These are phyloP conservation scores for Drosophila bipectinata DNA, from an alignment of 1,140 invertebrate species.

Conservation along the genomic window DNA sequence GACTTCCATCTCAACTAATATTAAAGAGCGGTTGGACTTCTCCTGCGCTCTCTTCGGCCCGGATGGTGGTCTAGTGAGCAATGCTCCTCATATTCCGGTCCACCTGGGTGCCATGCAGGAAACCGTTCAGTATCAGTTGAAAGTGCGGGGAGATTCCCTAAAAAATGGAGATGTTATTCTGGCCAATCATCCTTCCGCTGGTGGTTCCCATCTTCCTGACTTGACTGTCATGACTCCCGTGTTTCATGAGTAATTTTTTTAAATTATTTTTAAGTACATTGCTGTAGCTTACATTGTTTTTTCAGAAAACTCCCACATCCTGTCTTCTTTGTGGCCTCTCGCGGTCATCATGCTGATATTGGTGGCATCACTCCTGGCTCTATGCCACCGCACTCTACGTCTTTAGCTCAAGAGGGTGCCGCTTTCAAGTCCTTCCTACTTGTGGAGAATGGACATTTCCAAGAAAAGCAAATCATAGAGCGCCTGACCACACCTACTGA, in stretches of 20 bases:
- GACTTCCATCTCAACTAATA: conserved; percentile 99
- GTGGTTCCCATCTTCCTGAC: conserved; percentile 99
- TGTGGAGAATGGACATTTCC: conserved; percentile 91
- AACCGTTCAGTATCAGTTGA: conserved; percentile 96
- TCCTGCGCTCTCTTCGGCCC: conserved; percentile 99
- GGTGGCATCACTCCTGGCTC: conserved; percentile 99
- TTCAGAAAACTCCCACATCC: conserved; percentile 85
- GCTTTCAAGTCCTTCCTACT: conserved; percentile 97
- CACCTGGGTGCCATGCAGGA: conserved; percentile 99
- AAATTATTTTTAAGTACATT: neutral
- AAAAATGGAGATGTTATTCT: conserved; percentile 96
- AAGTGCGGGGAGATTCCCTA: conserved; percentile 88
- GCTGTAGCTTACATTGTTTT: neutral
- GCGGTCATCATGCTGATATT: conserved; percentile 99
- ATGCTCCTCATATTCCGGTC: conserved; percentile 99
- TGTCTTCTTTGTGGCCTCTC: conserved; percentile 98
- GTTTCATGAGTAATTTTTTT: conserved; percentile 88
- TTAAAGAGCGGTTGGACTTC: conserved; percentile 99
- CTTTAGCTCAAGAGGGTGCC: conserved; percentile 95
- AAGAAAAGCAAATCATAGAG: conserved; percentile 90
- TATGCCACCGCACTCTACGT: conserved; percentile 98
- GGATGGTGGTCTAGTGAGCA: conserved; percentile 98
- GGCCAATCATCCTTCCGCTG: conserved; percentile 98
- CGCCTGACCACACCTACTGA: conserved; percentile 91
- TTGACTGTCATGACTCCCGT: conserved; percentile 99